Conservation (phyloP, 1,140 invertebrate genomes). For the Procambarus virginalis region DNA sequence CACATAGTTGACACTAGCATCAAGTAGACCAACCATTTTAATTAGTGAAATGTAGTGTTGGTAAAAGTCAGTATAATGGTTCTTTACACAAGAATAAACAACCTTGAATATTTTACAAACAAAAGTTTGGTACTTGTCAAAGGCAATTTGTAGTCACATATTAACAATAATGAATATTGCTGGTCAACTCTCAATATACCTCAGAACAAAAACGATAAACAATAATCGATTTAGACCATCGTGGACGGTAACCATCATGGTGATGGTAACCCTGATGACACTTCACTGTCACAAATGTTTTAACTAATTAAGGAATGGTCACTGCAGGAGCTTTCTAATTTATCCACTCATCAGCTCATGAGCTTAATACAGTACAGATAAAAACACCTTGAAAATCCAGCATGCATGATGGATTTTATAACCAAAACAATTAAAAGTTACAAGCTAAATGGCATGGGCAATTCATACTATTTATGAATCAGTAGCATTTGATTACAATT, state of each 20-base stretch:
- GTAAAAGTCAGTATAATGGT: neutral
- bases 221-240: neutral
- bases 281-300: neutral
- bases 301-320: neutral
- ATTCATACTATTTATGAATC: neutral
- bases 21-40: neutral
- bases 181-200: neutral
- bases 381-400: neutral
- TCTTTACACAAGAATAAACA: neutral
- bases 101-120: neutral
- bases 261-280: constrained; percentile 3
- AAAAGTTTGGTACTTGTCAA: neutral
- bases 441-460: neutral
- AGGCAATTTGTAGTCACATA: constrained; percentile 10
- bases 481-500: neutral
- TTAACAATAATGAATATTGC: neutral
- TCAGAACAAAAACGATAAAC: neutral
- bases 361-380: neutral
- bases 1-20: neutral
- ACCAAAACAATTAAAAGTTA: neutral
- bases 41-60: neutral
- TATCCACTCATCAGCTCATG: neutral
- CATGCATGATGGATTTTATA: neutral
- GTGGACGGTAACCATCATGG: neutral
- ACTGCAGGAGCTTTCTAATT: neutral